phyloP scores from a whole-genome alignment of 1,140 invertebrate genomes.

The Pentalonia nigronervosa region DNA sequence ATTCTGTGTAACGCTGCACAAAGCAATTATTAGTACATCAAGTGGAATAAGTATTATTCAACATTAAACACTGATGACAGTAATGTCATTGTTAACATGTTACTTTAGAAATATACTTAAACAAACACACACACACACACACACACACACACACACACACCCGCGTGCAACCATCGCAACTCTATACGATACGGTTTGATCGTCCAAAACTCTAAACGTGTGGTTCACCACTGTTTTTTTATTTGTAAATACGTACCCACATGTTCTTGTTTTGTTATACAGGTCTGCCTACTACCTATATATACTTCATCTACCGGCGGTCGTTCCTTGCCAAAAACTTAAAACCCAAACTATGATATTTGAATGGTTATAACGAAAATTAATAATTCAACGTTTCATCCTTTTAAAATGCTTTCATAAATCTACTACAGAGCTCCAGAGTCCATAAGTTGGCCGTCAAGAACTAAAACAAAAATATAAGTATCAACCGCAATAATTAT shows the following conservation, averaged over 20 bases:
- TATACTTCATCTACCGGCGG: background rate
- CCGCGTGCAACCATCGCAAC: background rate
- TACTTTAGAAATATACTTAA: background rate
- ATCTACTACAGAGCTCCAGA: background rate
- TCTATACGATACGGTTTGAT: background rate
- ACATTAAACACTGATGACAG: slow-evolving; percentile 22
- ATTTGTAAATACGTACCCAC: background rate
- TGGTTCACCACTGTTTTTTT: background rate
- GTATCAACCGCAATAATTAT: background rate
- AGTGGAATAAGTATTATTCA: slow-evolving; percentile 30
- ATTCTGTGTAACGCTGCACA: background rate
- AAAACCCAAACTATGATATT: background rate
- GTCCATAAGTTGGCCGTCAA: background rate
- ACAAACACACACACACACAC: background rate
- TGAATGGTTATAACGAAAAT: background rate
- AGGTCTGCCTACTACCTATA: background rate
- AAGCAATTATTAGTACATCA: slow-evolving; percentile 40
- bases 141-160: background rate
- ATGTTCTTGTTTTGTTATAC: background rate
- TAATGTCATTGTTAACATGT: slow-evolving; percentile 30
- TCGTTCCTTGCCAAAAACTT: background rate
- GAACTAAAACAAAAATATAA: background rate
- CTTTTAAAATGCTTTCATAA: background rate
- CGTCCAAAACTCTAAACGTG: background rate
- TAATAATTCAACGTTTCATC: background rate